Base-by-base conservation (phyloP, 2,888 invertebrate species). In the Hyalella azteca region DNA sequence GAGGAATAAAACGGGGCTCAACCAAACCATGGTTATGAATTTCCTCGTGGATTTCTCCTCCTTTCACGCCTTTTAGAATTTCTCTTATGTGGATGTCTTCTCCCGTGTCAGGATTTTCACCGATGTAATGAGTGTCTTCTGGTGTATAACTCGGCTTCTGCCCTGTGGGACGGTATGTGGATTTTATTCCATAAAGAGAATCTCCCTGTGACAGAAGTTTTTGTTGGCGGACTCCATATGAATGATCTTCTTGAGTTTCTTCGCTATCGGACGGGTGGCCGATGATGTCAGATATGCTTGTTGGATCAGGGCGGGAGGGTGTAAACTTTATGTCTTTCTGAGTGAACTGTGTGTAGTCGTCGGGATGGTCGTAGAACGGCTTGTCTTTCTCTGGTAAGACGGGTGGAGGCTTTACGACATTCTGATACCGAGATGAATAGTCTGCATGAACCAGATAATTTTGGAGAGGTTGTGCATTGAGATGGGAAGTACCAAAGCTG, bases 281-380 rank as follows among this genome's bases (percentile, higher is more conserved):
- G 29, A 75, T 75, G 26, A 75, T 75, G 22, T 75, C 75, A 36
- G 75, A 75, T 19, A 75, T 75, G 22, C 75, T 75, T 13, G 75
- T 75, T 2, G 75, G 75, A 39, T 75, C 75, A 19, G 75, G 75
- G 0, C 75, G 40, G 4, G 41, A 45, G 40, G 75, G 75, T 26
- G 11, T 39, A 26, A 75, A 75, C 26, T 45, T 45, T n/a, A 41
- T 45, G 29, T 75, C 75, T 41, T 22, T 41, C 15, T 2, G 19
- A 29, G 22, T 45, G 29, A 45, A 75, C 41, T n/a, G 3, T 19
- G 19, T 7, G 36, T 66, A 66, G 66, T 36, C 36, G 19, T 66
- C 66, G 19, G 39, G 19, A 11, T 66, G 36, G 13, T 66, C 66
- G 26, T 36, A 7, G 36, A 36, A 15, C 7, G 54, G 7, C 9